Percentiles rank a stretch among this genome's conserved stretches.
Conservation (phyloP, 2,113 vertebrate genomes). For the Pontoporia blainvillei region DNA sequence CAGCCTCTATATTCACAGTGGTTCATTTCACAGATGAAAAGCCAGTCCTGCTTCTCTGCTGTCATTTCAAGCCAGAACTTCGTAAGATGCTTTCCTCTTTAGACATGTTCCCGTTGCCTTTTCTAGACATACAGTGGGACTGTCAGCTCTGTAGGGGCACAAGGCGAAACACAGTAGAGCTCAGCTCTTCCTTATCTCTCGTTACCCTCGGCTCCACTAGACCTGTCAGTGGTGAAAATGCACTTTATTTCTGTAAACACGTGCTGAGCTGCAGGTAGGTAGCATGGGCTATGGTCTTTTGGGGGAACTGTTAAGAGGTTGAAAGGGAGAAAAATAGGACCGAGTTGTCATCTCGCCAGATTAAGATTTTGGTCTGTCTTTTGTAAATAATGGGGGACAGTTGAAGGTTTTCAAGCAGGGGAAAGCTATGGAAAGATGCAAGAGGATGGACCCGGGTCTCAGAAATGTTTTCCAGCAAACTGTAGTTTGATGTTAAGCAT, state of each 20-base stretch:
- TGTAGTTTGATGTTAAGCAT: not conserved
- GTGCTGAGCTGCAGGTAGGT: not conserved
- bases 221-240: not conserved
- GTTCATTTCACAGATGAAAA: not conserved
- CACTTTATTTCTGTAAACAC: not conserved
- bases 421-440: not conserved
- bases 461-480: not conserved
- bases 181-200: conserved; percentile 44
- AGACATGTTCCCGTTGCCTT: not conserved
- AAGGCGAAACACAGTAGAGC: not conserved
- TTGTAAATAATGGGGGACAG: not conserved
- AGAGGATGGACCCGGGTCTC: not conserved
- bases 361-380: not conserved
- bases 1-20: conserved; percentile 34
- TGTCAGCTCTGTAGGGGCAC: conserved; percentile 22
- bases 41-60: not conserved
- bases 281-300: not conserved
- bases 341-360: not conserved
- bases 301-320: not conserved
- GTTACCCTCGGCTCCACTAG: not conserved
- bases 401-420: not conserved
- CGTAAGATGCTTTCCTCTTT: not conserved
- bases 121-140: not conserved
- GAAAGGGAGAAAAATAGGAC: not conserved
- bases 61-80: not conserved